Evolutionary conservation across 2,113 vertebrate species (phyloP).

Genomic region (Clarias macrocephalus): DNA sequence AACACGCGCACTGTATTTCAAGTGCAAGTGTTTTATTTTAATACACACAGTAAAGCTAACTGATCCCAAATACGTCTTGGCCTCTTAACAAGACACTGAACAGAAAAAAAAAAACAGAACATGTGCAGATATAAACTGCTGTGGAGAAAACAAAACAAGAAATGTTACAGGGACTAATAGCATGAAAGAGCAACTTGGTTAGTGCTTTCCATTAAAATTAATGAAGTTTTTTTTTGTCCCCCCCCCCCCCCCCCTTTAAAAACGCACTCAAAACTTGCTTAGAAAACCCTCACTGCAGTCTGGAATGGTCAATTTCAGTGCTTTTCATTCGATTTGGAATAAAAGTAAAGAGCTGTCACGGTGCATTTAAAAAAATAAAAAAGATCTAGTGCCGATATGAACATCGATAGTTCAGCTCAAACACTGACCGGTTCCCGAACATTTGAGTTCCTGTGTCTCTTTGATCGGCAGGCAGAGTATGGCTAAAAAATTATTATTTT

Average conservation of each 20-base stretch:
- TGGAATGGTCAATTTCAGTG: background rate
- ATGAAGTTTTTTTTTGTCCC: background rate
- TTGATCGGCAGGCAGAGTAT: conserved; percentile 5
- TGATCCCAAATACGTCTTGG: background rate
- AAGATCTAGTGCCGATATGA: background rate
- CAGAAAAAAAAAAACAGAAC: background rate
- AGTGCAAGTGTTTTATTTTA: background rate
- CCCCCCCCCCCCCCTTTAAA: background rate
- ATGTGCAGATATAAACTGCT: background rate
- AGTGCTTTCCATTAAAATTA: conserved; percentile 30
- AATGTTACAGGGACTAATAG: background rate
- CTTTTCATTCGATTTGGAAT: background rate
- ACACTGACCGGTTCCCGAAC: conserved; percentile 6
- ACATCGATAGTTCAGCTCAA: background rate
- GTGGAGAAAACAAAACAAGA: background rate
- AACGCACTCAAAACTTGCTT: conserved; percentile 6
- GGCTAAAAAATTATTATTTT: background rate
- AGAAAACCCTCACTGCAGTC: conserved; percentile 21
- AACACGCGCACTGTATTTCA: background rate
- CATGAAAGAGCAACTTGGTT: conserved; percentile 36
- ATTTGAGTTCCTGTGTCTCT: background rate
- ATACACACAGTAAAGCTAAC: background rate
- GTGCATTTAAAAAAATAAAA: background rate
- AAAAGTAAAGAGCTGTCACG: background rate
- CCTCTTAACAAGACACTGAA: background rate